A percentile compares a stretch with the other conserved stretches of the same genome.
Conservation (phyloP, 2,797 vertebrate species). For the Pangasius macronema region DNA sequence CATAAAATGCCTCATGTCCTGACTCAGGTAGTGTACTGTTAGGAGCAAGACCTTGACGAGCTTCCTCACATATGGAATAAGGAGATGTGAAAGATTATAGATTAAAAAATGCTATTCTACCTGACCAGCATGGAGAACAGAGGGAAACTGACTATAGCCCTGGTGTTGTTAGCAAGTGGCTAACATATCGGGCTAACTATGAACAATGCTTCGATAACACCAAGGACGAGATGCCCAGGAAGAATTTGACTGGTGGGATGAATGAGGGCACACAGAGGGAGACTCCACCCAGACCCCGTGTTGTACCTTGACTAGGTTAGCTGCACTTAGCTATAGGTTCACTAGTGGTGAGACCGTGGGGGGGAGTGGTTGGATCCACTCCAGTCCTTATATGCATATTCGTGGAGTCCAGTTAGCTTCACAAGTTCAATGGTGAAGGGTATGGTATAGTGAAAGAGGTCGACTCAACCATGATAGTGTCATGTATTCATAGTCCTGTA, state of each 20-base stretch:
- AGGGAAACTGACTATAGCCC: neutral
- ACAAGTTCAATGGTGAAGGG: neutral
- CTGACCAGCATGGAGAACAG: neutral
- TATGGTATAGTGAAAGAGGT: neutral
- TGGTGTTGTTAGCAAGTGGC: neutral
- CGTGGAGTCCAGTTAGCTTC: neutral
- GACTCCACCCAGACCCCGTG: neutral
- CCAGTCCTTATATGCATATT: neutral
- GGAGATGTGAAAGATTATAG: neutral
- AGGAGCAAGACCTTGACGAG: neutral
- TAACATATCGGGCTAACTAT: neutral
- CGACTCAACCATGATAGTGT: neutral
- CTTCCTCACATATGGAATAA: neutral
- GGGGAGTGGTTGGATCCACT: neutral
- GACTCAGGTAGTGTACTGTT: neutral
- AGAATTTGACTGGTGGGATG: neutral
- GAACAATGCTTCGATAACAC: neutral
- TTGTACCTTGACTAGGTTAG: neutral
- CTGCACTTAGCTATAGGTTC: neutral
- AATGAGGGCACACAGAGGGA: neutral
- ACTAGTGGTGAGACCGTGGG: neutral
- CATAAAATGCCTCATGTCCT: neutral
- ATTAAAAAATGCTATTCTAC: neutral
- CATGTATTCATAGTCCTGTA: neutral
- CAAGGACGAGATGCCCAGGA: neutral